These are phyloP conservation scores for Hetaerina americana DNA, from an alignment of 1,140 invertebrate genomes.

Conservation along the genomic window DNA sequence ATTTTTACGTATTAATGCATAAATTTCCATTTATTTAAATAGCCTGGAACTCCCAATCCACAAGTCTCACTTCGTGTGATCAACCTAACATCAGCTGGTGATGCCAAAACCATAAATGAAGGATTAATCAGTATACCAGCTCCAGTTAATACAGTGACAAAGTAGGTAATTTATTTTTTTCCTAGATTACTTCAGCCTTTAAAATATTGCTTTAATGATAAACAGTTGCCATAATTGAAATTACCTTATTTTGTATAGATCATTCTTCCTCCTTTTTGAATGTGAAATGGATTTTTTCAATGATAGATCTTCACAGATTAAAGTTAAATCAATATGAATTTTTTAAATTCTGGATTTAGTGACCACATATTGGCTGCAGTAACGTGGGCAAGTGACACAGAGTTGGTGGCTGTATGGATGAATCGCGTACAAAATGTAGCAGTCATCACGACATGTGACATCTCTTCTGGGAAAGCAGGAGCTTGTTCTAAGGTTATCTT, in stretches of 20 bases:
- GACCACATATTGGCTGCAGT: conserved; percentile 59
- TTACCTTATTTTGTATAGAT: no score
- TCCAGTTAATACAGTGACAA: conserved; percentile 31
- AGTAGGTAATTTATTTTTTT: conserved; percentile 9
- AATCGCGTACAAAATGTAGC: conserved; percentile 69
- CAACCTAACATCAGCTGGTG: conserved; percentile 33
- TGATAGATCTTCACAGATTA: neutral
- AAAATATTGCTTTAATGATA: no score
- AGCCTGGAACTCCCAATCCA: conserved; percentile 69
- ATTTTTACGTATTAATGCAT: no score
- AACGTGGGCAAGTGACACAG: conserved; percentile 56
- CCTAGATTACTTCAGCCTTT: neutral
- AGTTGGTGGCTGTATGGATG: conserved; percentile 65
- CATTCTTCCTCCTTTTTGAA: no score
- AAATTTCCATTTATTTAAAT: no score
- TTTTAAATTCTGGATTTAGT: conserved; percentile 20
- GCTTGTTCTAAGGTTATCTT: neutral
- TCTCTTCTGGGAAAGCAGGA: neutral
- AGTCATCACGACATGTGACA: neutral
- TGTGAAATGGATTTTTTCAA: neutral
- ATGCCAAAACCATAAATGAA: conserved; percentile 12
- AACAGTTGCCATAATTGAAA: no score
- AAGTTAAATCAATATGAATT: no score
- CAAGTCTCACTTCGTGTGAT: conserved; percentile 51
- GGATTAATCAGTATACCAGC: conserved; percentile 24